Evolutionary conservation across 2,888 invertebrate genomes (phyloP).

Genomic region (Cephonodes hylas): DNA sequence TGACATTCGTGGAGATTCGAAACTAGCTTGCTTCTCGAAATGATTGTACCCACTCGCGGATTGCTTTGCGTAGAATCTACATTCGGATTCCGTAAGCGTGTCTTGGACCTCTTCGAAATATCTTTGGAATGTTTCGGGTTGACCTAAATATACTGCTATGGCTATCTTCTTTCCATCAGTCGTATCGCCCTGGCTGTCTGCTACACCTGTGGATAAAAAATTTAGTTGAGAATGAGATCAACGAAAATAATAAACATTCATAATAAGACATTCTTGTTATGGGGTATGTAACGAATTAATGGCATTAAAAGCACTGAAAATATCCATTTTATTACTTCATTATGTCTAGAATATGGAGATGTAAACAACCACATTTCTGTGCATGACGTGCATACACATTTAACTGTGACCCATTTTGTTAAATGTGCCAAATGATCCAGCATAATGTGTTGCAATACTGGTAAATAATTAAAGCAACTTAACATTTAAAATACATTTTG

Average conservation of each 20-base stretch:
- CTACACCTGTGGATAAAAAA: constrained; percentile 58
- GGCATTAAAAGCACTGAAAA: too few species aligned
- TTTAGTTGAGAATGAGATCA: constrained; percentile 16
- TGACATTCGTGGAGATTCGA: constrained; percentile 71
- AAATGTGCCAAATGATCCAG: background rate
- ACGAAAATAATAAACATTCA: background rate
- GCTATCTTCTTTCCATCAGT: constrained; percentile 93
- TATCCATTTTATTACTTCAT: too few species aligned
- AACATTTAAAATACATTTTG: too few species aligned
- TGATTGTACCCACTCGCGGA: constrained; percentile 70
- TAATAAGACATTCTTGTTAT: background rate
- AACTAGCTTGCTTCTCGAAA: constrained; percentile 73
- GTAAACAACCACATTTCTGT: background rate
- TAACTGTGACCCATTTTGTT: background rate
- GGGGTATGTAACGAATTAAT: too few species aligned
- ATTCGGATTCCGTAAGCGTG: constrained; percentile 83
- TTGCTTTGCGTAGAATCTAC: constrained; percentile 81
- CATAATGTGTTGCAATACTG: background rate
- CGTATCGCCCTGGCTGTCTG: constrained; percentile 83
- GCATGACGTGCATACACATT: background rate
- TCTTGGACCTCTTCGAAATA: constrained; percentile 85
- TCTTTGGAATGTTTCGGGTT: constrained; percentile 88
- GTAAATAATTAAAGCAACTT: background rate
- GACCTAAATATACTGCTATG: constrained; percentile 93
- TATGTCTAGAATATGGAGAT: too few species aligned